Conservation (phyloP, 2,113 vertebrate genomes). For the Hyperopisus bebe region DNA sequence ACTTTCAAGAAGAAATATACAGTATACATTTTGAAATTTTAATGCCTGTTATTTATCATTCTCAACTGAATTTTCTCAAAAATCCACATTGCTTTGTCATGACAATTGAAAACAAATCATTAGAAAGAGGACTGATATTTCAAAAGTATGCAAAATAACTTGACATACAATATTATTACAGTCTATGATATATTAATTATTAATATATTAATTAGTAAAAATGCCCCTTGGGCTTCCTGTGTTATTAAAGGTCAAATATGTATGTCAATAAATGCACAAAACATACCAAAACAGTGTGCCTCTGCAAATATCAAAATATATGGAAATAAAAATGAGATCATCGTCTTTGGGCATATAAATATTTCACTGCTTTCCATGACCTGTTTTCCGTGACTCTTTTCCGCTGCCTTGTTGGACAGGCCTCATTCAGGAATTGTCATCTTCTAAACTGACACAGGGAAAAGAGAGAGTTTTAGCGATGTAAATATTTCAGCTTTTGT, state of each 20-base stretch:
- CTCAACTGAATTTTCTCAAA: not conserved
- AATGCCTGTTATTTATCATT: not conserved
- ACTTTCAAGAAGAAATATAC: not conserved
- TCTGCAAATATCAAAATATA: conserved; percentile 4
- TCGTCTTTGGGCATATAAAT: not conserved
- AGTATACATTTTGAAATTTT: not conserved
- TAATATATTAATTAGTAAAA: not conserved
- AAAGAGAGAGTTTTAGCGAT: not conserved
- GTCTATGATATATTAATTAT: not conserved
- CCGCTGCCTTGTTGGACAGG: not conserved
- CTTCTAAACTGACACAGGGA: not conserved
- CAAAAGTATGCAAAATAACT: not conserved
- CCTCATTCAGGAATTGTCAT: not conserved
- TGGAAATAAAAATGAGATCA: not conserved
- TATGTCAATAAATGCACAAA: not conserved
- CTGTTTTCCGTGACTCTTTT: not conserved
- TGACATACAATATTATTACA: not conserved
- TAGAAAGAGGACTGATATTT: not conserved
- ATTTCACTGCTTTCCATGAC: not conserved
- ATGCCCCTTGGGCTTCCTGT: not conserved
- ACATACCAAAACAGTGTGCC: not conserved
- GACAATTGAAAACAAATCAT: not conserved
- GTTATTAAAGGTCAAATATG: not conserved
- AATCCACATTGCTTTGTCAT: not conserved
- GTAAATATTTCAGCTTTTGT: not conserved